Conservation (phyloP, 2,113 vertebrate genomes). For the Myxocyprinus asiaticus region DNA sequence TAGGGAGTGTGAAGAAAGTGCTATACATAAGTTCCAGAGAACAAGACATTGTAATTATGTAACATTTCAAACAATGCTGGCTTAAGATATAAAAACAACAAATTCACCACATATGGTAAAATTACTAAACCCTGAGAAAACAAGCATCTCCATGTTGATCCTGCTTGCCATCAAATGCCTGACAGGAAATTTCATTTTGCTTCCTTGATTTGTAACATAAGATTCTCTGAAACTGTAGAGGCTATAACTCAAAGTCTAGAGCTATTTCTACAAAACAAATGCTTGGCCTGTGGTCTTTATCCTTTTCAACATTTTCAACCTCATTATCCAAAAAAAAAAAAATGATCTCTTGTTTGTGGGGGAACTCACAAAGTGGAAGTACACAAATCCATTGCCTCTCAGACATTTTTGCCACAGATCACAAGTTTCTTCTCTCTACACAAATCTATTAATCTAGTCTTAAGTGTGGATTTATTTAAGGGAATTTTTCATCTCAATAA, state of each 20-base stretch:
- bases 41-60: background rate
- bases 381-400: slow-evolving; percentile 62
- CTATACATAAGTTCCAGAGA: background rate
- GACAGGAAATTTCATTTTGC: slow-evolving; percentile 39
- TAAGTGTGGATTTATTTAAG: slow-evolving; percentile 10
- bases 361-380: slow-evolving; percentile 31
- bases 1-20: slow-evolving; percentile 2
- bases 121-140: slow-evolving; percentile 29
- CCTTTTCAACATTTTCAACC: slow-evolving; percentile 47
- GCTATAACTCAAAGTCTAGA: slow-evolving; percentile 39
- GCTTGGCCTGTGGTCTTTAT: slow-evolving; percentile 47
- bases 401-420: slow-evolving; percentile 54
- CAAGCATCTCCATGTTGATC: slow-evolving; percentile 35
- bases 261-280: slow-evolving; percentile 51
- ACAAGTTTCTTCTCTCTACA: background rate
- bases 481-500: too few relatives aligned
- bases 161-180: slow-evolving; percentile 41
- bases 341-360: slow-evolving; percentile 32
- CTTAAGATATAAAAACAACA: slow-evolving; percentile 9
- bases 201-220: slow-evolving; percentile 21
- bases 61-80: slow-evolving; percentile 4
- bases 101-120: slow-evolving; percentile 41
- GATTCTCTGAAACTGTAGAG: slow-evolving; percentile 35
- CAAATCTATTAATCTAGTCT: background rate
- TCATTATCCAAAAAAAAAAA: slow-evolving; percentile 51